These are phyloP conservation scores for Amyelois transitella DNA, from an alignment of 1,140 invertebrate genomes.

Conservation along the genomic window DNA sequence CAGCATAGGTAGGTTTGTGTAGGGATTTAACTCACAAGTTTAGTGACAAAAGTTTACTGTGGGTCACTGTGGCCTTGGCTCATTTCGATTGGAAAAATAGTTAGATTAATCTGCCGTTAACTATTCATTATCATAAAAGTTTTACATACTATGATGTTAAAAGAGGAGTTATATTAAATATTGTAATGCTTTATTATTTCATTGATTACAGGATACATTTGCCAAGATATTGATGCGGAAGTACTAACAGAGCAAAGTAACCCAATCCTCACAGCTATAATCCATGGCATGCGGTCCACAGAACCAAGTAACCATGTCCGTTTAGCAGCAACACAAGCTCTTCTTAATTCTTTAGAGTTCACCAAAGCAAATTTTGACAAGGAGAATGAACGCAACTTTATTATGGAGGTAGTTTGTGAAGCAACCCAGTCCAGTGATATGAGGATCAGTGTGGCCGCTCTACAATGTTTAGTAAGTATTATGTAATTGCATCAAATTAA, in stretches of 20 bases:
- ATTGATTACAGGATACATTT: slow-evolving; percentile 81
- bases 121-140: too few relatives aligned
- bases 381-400: slow-evolving; percentile 97
- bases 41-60: too few relatives aligned
- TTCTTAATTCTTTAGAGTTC: slow-evolving; percentile 99
- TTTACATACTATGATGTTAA: too few relatives aligned
- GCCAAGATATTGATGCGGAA: slow-evolving; percentile 91
- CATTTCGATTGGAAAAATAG: too few relatives aligned
- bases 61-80: too few relatives aligned
- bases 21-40: too few relatives aligned
- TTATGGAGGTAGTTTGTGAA: slow-evolving; percentile 99
- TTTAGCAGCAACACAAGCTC: slow-evolving; percentile 95
- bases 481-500: not conserved
- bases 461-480: slow-evolving; percentile 93
- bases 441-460: slow-evolving; percentile 93
- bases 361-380: slow-evolving; percentile 99
- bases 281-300: slow-evolving; percentile 95
- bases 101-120: too few relatives aligned
- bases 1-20: too few relatives aligned
- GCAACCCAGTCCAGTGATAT: slow-evolving; percentile 90
- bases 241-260: slow-evolving; percentile 94
- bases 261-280: slow-evolving; percentile 98
- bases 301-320: slow-evolving; percentile 89
- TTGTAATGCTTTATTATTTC: too few relatives aligned
- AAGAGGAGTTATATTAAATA: too few relatives aligned